Evolutionary conservation across 2,888 invertebrate species (phyloP), one percentile per base, ranked within the genome.

Genomic region (Tridacna crocea): DNA sequence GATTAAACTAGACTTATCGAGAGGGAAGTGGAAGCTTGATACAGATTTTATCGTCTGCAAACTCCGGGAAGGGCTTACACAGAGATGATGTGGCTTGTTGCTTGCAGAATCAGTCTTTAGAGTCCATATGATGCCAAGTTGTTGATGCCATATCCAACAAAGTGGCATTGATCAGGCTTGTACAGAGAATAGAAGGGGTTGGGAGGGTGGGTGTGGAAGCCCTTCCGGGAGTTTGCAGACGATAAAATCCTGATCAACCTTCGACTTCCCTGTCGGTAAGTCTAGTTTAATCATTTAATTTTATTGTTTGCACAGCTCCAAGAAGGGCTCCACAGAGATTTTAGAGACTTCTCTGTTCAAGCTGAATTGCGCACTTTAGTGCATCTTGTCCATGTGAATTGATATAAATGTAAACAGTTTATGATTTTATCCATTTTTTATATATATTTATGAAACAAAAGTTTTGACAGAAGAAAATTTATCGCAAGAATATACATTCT

Each of bases 51-150:
- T 51, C 51, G 51, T 51, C 51, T 51, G 51, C 51, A 51, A 51
- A 51, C 51, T 51, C 51, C 51, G 51, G 51, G 51, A 51, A 51
- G 51, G 51, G 51, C 51, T 51, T 51, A 51, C 51, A 51, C 51
- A 51, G 51, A 51, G 51, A 51, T 51, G 17, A 51, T 17, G 51
- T 51, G 17, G 51, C 51, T 51, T 17, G 51, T 17, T 51, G 51
- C 51, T 51, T 51, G 51, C 17, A 51, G 51, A 51, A 51, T 51
- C 51, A 51, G 51, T 51, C 51, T 51, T 51, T 51, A 51, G 51
- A 51, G 51, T 51, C 51, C 51, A 51, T 13, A 12, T 51, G 51
- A 51, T 51, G 51, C 17, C 51, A 51, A 51, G 51, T 51, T 51
- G 51, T 51, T 51, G 12, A 17, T 13, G 13, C 51, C 12, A 51